These are phyloP conservation scores for Cydia splendana DNA, from an alignment of 1,140 invertebrate genomes.

Conservation along the genomic window DNA sequence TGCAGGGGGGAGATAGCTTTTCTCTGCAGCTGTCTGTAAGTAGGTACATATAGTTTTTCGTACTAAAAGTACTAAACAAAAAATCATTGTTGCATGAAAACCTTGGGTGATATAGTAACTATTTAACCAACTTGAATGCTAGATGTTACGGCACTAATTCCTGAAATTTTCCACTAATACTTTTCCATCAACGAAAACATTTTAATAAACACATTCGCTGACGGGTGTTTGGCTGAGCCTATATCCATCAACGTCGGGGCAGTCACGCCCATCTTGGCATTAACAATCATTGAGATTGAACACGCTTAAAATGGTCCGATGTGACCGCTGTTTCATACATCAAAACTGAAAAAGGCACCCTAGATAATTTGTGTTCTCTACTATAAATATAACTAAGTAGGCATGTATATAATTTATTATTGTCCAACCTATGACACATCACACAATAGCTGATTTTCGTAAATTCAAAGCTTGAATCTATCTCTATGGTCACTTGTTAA, in stretches of 20 bases:
- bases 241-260: slow-evolving; percentile 21
- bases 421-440: too few species aligned
- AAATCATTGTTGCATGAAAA: too few species aligned
- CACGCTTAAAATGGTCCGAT: slow-evolving; percentile 18
- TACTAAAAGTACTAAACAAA: background rate
- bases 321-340: background rate
- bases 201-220: slow-evolving; percentile 25
- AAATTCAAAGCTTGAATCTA: too few species aligned
- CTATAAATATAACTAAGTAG: too few species aligned
- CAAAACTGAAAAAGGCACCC: background rate
- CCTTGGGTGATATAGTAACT: too few species aligned
- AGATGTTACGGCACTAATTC: background rate
- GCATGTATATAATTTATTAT: too few species aligned
- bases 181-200: slow-evolving; percentile 4
- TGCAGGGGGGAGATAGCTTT: too few species aligned
- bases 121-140: background rate
- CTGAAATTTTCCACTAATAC: slow-evolving; percentile 7
- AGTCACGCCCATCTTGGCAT: slow-evolving; percentile 30
- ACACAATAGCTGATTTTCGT: too few species aligned
- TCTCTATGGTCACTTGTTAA: too few species aligned
- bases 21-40: too few species aligned
- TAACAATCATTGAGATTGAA: slow-evolving; percentile 32
- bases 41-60: too few species aligned
- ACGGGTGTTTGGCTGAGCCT: slow-evolving; percentile 11
- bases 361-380: background rate